phyloP scores from a whole-genome alignment of 2,888 invertebrate genomes.

The Apotomis betuletana region DNA sequence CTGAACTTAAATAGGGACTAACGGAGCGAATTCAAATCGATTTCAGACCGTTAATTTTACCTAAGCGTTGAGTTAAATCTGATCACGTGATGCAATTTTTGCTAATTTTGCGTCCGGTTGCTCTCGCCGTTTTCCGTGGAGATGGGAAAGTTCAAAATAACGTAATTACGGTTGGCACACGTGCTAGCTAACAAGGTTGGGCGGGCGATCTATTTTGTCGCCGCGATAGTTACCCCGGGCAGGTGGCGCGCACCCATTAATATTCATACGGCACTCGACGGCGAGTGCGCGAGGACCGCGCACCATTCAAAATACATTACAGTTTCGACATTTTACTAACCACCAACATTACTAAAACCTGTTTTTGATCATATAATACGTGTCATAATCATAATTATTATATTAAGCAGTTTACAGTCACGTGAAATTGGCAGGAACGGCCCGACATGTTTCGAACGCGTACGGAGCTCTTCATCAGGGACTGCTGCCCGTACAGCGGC shows the following conservation, averaged over 20 bases:
- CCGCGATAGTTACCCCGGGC: conserved; percentile 62
- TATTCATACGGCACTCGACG: conserved; percentile 72
- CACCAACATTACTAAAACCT: conserved; percentile 24
- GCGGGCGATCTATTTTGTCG: conserved; percentile 60
- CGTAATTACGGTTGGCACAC: conserved; percentile 54
- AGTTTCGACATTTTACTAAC: conserved; percentile 33
- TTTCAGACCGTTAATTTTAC: conserved; percentile 36
- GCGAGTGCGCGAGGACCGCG: conserved; percentile 57
- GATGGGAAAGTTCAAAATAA: conserved; percentile 55
- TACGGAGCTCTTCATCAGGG: too few relatives aligned
- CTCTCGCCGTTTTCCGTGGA: conserved; percentile 6
- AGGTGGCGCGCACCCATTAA: conserved; percentile 71
- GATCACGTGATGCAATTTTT: conserved; percentile 6
- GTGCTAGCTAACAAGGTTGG: conserved; percentile 28
- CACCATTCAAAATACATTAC: conserved; percentile 55
- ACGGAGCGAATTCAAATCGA: conserved; percentile 43
- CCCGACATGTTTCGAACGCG: too few relatives aligned
- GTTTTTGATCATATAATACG: neutral
- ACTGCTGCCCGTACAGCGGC: too few relatives aligned
- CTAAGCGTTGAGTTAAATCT: conserved; percentile 6
- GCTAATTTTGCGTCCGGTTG: conserved; percentile 1
- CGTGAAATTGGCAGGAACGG: too few relatives aligned
- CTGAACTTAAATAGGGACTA: conserved; percentile 44
- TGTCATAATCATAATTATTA: too few relatives aligned
- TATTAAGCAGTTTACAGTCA: too few relatives aligned